Evolutionary conservation across 37 sponge, comb jelly and placozoan species (phyloP), one percentile per base, ranked within the genome.

Genomic region (Amphimedon queenslandica): DNA sequence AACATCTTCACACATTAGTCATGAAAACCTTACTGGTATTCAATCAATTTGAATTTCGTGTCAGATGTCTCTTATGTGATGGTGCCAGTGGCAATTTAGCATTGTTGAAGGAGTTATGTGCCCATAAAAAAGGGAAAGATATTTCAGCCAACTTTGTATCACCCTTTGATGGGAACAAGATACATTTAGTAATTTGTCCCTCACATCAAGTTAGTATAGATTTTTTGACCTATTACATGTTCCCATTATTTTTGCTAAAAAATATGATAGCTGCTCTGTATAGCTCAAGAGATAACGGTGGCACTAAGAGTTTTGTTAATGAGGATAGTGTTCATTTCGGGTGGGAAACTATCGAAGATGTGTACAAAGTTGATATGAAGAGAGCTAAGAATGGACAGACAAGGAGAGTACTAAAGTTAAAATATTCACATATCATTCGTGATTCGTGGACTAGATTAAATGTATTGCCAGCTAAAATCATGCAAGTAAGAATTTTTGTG

Each of bases 401-500:
- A 8, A 57, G 74, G n/a, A 73, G 33, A 32, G 74, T 57, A 25
- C 74, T 61, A 21, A 41, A 55, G 6, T 27, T 73, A 20, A 57
- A 57, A 20, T 23, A 73, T 4, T 29, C 74, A 31, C 38, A 73
- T 32, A 58, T 56, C 29, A n/a, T 73, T 6, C 33, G 60, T 34
- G 74, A 73, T 57, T 18, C 41, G 4, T 73, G 74, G 74, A 73
- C 74, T 37, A 10, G 38, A 31, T 37, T 73, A 8, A 73, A 73
- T 73, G 74, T 73, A 2, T 31, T 57, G 20, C 74, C 74, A 73
- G 74, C 76, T 18, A 75, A 75, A 47, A 75, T 75, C 34, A 75
- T 75, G 66, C 76, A 75, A 66, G 76, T 75, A 75, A n/a, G n/a
- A n/a, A n/a, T 18, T 47, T 47, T 13, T n/a, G n/a, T 18, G 8